Evolutionary conservation across 2,113 vertebrate species (phyloP), one percentile per base, ranked within the genome.

Genomic region (Guaruba guarouba): DNA sequence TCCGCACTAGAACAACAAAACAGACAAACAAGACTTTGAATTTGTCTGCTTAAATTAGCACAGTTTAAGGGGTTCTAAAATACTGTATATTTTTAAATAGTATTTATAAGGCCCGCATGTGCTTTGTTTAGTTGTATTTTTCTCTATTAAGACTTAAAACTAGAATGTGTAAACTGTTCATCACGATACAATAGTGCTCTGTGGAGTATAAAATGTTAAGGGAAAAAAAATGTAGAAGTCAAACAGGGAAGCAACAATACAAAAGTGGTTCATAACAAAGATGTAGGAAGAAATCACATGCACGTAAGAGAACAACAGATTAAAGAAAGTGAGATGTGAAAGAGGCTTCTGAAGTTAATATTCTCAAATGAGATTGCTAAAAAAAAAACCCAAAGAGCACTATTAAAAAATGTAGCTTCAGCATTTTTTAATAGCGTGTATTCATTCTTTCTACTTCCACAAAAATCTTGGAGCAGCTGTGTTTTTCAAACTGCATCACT

Each of bases 401-500:
- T 71, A 86, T 57, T 69, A 80, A 90, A 88, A 94, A 93, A 19
- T 29, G 33, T 57, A 74, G 86, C 48, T 71, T 88, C 77, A 82
- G 80, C 57, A 62, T 82, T 93, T 87, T 91, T 7, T 63, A 87
- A 78, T 17, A 51, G 39, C 28, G 48, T 74, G 48, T 39, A 91
- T 84, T 95, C 48, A 46, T 80, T 62, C 67, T 31, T 83, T 57
- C 55, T 75, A 48, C 35, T 89, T 77, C 71, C 46, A 84, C 46
- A 75, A 79, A 93, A 90, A 75, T 54, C 51, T 51, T 64, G 51
- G 15, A 95, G 35, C 67, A 95, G 82, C 62, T 96, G 87, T 51
- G 39, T 52, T 90, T 94, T 84, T 77, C 54, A 74, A 69, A 76
- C 33, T 59, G 51, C 35, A 85, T 37, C 54, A 15, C 75, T 73